Percentiles rank a stretch among this genome's conserved stretches.
Conservation (phyloP, 2,888 invertebrate genomes). For the Orthonychiurus folsomi region DNA sequence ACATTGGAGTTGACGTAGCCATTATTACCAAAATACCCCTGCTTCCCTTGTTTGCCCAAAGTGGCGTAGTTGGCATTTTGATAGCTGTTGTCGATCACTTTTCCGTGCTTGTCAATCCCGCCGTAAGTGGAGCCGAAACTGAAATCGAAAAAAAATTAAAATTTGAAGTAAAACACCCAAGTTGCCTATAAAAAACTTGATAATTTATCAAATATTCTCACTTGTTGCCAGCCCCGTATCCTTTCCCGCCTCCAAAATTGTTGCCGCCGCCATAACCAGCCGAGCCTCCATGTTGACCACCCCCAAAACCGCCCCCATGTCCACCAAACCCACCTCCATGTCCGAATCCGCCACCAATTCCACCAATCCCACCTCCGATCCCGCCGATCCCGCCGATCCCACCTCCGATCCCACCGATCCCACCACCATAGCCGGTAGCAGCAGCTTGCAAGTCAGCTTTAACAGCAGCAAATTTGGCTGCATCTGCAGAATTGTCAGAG, state of each 20-base stretch:
- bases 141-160: slow-evolving; percentile 4
- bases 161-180: neutral
- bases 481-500: neutral
- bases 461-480: neutral
- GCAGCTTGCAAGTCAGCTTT: neutral
- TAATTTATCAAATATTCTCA: slow-evolving; percentile 12
- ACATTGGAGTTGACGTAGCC: slow-evolving; percentile 25
- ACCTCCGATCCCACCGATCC: slow-evolving; percentile 13
- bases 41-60: slow-evolving; percentile 30
- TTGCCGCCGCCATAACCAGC: slow-evolving; percentile 12
- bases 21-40: slow-evolving; percentile 24
- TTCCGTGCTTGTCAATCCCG: slow-evolving; percentile 28
- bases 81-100: slow-evolving; percentile 23
- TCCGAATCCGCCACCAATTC: neutral
- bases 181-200: neutral
- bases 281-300: slow-evolving; percentile 13
- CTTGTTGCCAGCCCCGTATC: slow-evolving; percentile 19
- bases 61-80: slow-evolving; percentile 20
- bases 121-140: slow-evolving; percentile 29
- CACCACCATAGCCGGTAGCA: neutral
- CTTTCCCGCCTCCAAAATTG: slow-evolving; percentile 25
- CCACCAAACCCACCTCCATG: slow-evolving; percentile 20
- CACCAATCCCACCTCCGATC: slow-evolving; percentile 18
- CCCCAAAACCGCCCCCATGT: slow-evolving; percentile 19
- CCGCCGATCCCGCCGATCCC: slow-evolving; percentile 21